These are phyloP conservation scores for Pomacea canaliculata DNA, from an alignment of 2,888 invertebrate genomes.

Conservation along the genomic window DNA sequence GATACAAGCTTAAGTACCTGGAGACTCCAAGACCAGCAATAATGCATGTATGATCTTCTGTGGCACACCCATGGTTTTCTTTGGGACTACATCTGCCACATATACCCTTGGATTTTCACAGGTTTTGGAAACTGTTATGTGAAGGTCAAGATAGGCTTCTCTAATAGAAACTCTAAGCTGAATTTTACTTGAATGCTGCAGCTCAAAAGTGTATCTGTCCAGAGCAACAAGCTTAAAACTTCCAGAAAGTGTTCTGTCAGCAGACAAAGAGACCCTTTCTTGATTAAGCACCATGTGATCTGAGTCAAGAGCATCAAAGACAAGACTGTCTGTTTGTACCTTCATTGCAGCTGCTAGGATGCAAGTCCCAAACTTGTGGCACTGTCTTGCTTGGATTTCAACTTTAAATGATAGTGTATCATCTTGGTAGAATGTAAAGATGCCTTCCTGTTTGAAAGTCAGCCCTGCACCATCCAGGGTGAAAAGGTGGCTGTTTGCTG, in stretches of 20 bases:
- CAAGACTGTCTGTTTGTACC: constrained; percentile 16
- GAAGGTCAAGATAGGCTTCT: constrained; percentile 34
- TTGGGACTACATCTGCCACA: constrained; percentile 23
- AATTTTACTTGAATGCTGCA: constrained; percentile 23
- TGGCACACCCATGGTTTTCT: constrained; percentile 21
- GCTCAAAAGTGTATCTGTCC: constrained; percentile 26
- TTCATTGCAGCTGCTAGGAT: constrained; percentile 28
- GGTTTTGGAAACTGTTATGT: constrained; percentile 16
- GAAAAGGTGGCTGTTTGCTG: constrained; percentile 41
- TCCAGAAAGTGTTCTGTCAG: constrained; percentile 7
- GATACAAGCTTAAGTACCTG: neutral
- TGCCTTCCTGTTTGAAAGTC: constrained; percentile 34
- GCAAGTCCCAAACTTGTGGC: constrained; percentile 32
- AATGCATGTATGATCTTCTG: constrained; percentile 26
- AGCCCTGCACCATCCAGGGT: constrained; percentile 48
- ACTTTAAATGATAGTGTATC: constrained; percentile 10
- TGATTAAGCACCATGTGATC: constrained; percentile 26
- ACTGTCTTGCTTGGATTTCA: constrained; percentile 32
- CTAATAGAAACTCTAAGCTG: constrained; percentile 27
- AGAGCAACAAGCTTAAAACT: constrained; percentile 25
- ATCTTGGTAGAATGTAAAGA: constrained; percentile 28
- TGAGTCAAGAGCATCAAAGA: constrained; percentile 23
- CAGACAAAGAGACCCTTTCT: neutral
- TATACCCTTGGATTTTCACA: constrained; percentile 25
- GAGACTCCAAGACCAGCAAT: constrained; percentile 27